Conservation (phyloP, 2,113 vertebrate species). For the Rostratula benghalensis region DNA sequence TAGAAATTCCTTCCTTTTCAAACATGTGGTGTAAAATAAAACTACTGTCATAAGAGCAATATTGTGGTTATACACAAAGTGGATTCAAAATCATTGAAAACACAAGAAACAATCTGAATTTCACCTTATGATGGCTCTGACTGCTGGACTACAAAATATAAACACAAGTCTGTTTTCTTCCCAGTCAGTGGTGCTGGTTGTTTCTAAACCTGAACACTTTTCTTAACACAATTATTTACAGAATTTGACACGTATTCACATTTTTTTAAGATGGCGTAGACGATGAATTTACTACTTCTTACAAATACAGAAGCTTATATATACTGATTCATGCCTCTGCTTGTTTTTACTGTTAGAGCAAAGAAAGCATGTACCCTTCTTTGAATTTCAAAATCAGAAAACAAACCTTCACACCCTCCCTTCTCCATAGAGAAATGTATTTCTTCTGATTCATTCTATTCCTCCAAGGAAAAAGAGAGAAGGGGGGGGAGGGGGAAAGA, state of each 20-base stretch:
- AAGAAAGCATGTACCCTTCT: not conserved
- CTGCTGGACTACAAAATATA: not conserved
- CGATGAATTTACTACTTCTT: not conserved
- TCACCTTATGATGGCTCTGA: not conserved
- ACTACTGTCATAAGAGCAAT: not conserved
- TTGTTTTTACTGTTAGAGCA: not conserved
- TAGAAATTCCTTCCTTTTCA: not conserved
- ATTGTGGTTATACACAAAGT: not conserved
- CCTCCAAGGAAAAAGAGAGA: not conserved
- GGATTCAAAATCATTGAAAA: not conserved
- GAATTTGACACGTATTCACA: not conserved
- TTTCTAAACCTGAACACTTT: not conserved
- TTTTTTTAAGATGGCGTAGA: not conserved
- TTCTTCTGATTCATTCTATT: not conserved
- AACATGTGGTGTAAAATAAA: not conserved
- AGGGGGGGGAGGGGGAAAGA: accelerated
- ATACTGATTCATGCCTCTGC: not conserved
- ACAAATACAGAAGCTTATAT: not conserved
- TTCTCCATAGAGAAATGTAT: not conserved
- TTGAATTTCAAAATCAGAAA: not conserved
- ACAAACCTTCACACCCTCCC: not conserved
- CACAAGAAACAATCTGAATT: not conserved
- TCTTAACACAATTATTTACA: not conserved
- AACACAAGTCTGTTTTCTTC: not conserved
- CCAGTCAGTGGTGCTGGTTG: not conserved